A percentile compares a stretch with the other conserved stretches of the same genome.
Evolutionary conservation across 2,797 vertebrate species (phyloP).

Genomic region (Schizopygopsis malacanthus): DNA sequence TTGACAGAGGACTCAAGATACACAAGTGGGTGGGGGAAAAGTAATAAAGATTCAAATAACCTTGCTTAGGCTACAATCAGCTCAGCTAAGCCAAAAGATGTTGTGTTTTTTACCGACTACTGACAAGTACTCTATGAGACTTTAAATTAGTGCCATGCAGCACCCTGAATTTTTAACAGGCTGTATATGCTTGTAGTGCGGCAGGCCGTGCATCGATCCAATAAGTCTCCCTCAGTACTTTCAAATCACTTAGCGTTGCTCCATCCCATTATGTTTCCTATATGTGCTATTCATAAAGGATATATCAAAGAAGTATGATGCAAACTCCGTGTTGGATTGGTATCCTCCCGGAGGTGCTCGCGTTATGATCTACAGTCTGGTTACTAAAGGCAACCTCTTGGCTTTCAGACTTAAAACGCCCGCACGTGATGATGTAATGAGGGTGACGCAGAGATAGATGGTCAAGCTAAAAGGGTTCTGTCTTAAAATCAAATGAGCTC

Average conservation of each 20-base stretch:
- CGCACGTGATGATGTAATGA: constrained; percentile 46
- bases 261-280: background rate
- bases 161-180: constrained; percentile 24
- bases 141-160: constrained; percentile 34
- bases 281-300: constrained; percentile 30
- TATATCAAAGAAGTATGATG: constrained; percentile 33
- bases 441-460: constrained; percentile 28
- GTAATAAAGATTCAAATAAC: constrained; percentile 75
- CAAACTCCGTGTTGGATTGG: background rate
- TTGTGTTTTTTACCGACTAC: constrained; percentile 61
- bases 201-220: constrained; percentile 7
- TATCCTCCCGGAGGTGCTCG: background rate
- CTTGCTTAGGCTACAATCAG: constrained; percentile 68
- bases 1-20: constrained; percentile 68
- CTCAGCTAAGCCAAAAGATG: constrained; percentile 69
- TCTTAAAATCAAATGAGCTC: constrained; percentile 56
- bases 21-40: constrained; percentile 60
- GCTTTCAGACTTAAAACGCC: constrained; percentile 1
- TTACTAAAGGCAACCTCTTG: constrained; percentile 15
- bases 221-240: constrained; percentile 27
- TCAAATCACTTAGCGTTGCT: constrained; percentile 36
- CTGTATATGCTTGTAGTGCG: background rate
- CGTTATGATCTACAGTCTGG: constrained; percentile 34
- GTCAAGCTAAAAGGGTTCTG: constrained; percentile 36
- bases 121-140: constrained; percentile 63